phyloP scores from a whole-genome alignment of 2,888 invertebrate genomes.

The Pristionchus arcanus region DNA sequence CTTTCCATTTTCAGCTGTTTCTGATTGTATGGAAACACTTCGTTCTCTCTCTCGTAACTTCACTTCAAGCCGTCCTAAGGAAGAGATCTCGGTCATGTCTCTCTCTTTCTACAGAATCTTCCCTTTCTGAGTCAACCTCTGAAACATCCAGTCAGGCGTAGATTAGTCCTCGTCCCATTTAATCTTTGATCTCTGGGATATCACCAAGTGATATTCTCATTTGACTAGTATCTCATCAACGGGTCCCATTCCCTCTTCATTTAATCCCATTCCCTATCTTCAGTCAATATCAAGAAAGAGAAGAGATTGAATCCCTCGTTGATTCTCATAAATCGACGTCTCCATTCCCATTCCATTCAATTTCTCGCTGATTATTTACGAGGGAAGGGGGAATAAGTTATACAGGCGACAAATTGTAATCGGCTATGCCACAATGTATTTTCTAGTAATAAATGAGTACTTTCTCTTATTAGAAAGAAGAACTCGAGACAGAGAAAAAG shows the following conservation, averaged over 20 bases:
- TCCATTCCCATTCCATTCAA: conserved; percentile 3
- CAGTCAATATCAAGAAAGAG: conserved; percentile 2
- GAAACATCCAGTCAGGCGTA: conserved; percentile 26
- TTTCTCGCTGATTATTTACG: conserved; percentile 24
- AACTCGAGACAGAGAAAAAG: not conserved
- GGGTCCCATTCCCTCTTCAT: not conserved
- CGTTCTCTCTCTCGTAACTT: conserved; percentile 57
- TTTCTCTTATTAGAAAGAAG: not conserved
- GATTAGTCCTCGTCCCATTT: not conserved
- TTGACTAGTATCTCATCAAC: not conserved
- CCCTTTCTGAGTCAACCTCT: conserved; percentile 8
- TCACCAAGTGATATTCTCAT: not conserved
- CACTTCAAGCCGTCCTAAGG: not conserved
- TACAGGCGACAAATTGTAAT: conserved; percentile 11
- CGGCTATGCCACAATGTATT: not conserved
- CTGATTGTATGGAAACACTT: conserved; percentile 62
- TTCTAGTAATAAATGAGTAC: not conserved
- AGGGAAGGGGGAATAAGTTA: not conserved
- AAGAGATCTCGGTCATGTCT: conserved; percentile 47
- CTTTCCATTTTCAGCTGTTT: conserved; percentile 24
- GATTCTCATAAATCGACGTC: conserved; percentile 13
- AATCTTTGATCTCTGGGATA: not conserved
- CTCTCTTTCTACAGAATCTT: conserved; percentile 15
- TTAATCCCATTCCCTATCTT: not conserved
- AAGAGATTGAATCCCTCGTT: not conserved